A percentile compares a stretch with the other conserved stretches of the same genome.
Evolutionary conservation across 2,113 vertebrate genomes (phyloP).

Genomic region (Pardalotus punctatus): DNA sequence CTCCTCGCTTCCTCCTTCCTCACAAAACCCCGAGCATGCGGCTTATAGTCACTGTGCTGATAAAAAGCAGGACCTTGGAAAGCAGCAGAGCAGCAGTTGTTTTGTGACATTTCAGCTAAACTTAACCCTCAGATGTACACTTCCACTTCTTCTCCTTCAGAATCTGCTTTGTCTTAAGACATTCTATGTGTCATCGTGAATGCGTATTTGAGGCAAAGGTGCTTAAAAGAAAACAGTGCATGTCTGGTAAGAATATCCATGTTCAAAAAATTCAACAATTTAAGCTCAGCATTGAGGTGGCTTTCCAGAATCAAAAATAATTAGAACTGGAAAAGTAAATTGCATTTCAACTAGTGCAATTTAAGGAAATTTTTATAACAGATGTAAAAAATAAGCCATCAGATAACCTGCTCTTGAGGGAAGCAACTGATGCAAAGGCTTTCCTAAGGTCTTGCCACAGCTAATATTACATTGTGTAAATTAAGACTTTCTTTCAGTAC

Average conservation of each 20-base stretch:
- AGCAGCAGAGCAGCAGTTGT: background rate
- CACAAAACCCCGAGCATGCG: accelerated
- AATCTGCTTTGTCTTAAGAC: background rate
- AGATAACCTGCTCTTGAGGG: background rate
- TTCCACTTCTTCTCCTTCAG: background rate
- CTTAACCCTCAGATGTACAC: background rate
- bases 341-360: background rate
- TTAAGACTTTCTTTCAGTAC: background rate
- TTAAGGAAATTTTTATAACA: background rate
- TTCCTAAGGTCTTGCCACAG: background rate
- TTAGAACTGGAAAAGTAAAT: background rate
- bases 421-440: background rate
- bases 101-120: background rate
- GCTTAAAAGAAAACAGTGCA: background rate
- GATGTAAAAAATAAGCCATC: background rate
- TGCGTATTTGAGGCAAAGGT: background rate
- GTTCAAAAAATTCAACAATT: background rate
- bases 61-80: background rate
- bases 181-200: accelerated
- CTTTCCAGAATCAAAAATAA: background rate
- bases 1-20: background rate
- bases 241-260: background rate
- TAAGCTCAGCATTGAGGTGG: background rate
- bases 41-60: accelerated
- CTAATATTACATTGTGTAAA: background rate